Conservation (phyloP, 2,797 vertebrate genomes). For the Sparus aurata region DNA sequence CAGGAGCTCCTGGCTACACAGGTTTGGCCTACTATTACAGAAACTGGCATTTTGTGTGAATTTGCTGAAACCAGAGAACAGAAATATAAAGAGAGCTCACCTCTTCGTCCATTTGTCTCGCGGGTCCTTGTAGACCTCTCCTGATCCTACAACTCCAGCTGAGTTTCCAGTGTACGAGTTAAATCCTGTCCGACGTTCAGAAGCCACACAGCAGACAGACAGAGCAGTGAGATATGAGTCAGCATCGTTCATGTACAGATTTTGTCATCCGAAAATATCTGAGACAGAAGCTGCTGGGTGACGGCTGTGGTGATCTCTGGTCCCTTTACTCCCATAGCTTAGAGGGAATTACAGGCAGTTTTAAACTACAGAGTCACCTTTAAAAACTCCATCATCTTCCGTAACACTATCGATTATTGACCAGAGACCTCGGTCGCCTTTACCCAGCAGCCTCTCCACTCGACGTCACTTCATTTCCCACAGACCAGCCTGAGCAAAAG, state of each 20-base stretch:
- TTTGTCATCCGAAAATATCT: background rate
- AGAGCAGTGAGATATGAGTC: conserved; percentile 51
- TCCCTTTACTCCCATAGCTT: background rate
- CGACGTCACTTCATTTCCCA: conserved; percentile 61
- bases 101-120: conserved; percentile 93
- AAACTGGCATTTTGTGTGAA: too few species aligned
- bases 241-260: conserved; percentile 26
- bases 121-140: conserved; percentile 90
- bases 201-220: conserved; percentile 51
- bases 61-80: too few species aligned
- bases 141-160: conserved; percentile 88
- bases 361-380: background rate
- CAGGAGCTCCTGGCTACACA: too few species aligned
- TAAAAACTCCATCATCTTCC: background rate
- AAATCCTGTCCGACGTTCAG: conserved; percentile 87
- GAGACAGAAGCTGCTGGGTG: conserved; percentile 65
- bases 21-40: too few species aligned
- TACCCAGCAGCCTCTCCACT: conserved; percentile 70
- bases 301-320: background rate
- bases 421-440: background rate
- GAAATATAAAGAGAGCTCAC: conserved; percentile 74
- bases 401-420: background rate
- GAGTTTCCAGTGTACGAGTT: conserved; percentile 93
- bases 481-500: conserved; percentile 76
- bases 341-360: background rate